Conservation (phyloP, 2,888 invertebrate genomes). For the Megaustenia siamemsis region DNA sequence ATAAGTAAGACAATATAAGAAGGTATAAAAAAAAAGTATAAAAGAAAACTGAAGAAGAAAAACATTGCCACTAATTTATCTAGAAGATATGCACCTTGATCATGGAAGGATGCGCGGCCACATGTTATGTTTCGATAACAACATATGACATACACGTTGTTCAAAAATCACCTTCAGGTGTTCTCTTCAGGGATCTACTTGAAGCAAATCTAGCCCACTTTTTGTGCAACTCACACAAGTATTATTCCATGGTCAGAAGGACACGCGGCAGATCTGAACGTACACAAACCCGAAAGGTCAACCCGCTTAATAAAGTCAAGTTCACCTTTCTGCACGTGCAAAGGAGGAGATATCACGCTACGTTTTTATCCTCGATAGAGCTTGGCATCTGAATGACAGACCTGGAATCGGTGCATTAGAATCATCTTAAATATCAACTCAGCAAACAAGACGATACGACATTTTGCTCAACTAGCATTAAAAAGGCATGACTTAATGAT, state of each 20-base stretch:
- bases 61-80: too few species aligned
- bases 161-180: too few species aligned
- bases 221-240: not conserved
- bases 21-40: too few species aligned
- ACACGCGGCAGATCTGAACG: not conserved
- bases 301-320: constrained; percentile 21
- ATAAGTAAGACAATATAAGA: too few species aligned
- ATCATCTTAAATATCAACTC: not conserved
- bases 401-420: not conserved
- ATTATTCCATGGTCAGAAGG: not conserved
- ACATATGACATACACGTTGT: too few species aligned
- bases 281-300: constrained; percentile 17
- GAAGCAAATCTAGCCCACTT: not conserved
- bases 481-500: not conserved
- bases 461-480: not conserved
- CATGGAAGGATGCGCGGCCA: too few species aligned
- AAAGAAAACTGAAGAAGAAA: too few species aligned
- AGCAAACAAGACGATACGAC: not conserved
- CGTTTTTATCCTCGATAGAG: not conserved
- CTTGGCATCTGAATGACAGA: not conserved
- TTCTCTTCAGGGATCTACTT: too few species aligned
- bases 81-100: too few species aligned
- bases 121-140: too few species aligned
- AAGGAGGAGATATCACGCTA: not conserved
- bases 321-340: constrained; percentile 25